These are phyloP conservation scores for Eilema griseolum DNA, from an alignment of 2,888 invertebrate species.

Conservation along the genomic window DNA sequence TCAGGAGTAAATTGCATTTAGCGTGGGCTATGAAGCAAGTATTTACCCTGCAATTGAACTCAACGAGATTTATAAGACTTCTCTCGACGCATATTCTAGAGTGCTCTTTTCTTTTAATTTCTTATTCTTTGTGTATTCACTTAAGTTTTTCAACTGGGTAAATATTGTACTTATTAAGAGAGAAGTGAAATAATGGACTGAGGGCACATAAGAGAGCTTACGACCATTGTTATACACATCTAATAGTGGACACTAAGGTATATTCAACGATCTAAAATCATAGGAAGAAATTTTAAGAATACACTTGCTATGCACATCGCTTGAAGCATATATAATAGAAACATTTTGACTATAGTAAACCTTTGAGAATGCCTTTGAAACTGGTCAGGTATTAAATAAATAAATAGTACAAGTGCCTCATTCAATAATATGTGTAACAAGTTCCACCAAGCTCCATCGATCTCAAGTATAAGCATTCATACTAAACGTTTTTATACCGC, in stretches of 20 bases:
- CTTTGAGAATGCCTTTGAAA: too few relatives aligned
- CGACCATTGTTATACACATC: slow-evolving; percentile 12
- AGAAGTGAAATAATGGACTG: not conserved
- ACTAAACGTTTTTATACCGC: too few relatives aligned
- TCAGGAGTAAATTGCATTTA: slow-evolving; percentile 63
- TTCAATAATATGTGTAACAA: too few relatives aligned
- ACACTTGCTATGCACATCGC: not conserved
- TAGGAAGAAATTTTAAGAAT: not conserved
- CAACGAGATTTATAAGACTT: slow-evolving; percentile 68
- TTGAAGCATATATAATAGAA: not conserved
- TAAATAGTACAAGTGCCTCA: too few relatives aligned
- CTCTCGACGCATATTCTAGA: slow-evolving; percentile 57
- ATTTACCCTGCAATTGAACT: slow-evolving; percentile 72
- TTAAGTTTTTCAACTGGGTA: slow-evolving; percentile 32
- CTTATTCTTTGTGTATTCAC: slow-evolving; percentile 49
- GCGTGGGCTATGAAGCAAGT: slow-evolving; percentile 62
- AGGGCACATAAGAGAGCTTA: not conserved
- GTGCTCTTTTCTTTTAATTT: slow-evolving; percentile 51
- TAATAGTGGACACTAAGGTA: not conserved
- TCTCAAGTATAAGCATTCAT: too few relatives aligned
- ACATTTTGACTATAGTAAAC: too few relatives aligned
- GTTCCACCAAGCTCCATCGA: too few relatives aligned
- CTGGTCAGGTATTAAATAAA: too few relatives aligned
- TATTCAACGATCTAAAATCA: not conserved
- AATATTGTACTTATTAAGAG: slow-evolving; percentile 24